phyloP scores from a whole-genome alignment of 1,140 invertebrate species.

The Calephelis virginiensis region DNA sequence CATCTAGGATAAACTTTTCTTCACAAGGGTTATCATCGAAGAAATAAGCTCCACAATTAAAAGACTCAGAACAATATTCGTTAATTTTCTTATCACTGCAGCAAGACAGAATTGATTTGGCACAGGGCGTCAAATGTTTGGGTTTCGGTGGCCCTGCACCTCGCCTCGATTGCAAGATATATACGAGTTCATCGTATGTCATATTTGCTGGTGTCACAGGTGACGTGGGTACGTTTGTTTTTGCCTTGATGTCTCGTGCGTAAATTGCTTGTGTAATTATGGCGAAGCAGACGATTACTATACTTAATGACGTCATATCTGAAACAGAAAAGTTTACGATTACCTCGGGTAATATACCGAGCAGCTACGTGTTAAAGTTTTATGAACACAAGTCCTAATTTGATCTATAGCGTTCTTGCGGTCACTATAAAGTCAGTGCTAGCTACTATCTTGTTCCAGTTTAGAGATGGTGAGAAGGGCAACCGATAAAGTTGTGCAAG shows the following conservation, averaged over 20 bases:
- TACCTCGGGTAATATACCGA: too few species aligned
- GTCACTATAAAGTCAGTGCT: too few species aligned
- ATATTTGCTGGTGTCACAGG: constrained; percentile 35
- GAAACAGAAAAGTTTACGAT: constrained; percentile 18
- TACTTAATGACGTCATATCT: constrained; percentile 25
- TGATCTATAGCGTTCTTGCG: too few species aligned
- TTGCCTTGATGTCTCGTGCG: constrained; percentile 33
- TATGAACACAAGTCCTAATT: too few species aligned
- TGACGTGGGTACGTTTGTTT: constrained; percentile 19
- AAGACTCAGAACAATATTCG: constrained; percentile 50
- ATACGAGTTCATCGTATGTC: constrained; percentile 52
- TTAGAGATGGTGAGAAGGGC: too few species aligned
- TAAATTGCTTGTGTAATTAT: constrained; percentile 26
- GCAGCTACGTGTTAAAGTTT: too few species aligned
- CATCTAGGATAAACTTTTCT: constrained; percentile 54
- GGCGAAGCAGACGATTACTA: constrained; percentile 24
- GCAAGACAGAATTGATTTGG: constrained; percentile 60
- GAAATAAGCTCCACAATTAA: constrained; percentile 61
- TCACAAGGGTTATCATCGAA: constrained; percentile 68
- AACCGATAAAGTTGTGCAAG: too few species aligned
- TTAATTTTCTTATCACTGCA: constrained; percentile 54
- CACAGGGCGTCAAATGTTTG: constrained; percentile 53
- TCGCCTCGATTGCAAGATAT: constrained; percentile 44
- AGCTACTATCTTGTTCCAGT: too few species aligned
- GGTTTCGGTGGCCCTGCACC: constrained; percentile 36